These are phyloP conservation scores for Pyrochroa serraticornis DNA, from an alignment of 2,888 invertebrate genomes.

Conservation along the genomic window DNA sequence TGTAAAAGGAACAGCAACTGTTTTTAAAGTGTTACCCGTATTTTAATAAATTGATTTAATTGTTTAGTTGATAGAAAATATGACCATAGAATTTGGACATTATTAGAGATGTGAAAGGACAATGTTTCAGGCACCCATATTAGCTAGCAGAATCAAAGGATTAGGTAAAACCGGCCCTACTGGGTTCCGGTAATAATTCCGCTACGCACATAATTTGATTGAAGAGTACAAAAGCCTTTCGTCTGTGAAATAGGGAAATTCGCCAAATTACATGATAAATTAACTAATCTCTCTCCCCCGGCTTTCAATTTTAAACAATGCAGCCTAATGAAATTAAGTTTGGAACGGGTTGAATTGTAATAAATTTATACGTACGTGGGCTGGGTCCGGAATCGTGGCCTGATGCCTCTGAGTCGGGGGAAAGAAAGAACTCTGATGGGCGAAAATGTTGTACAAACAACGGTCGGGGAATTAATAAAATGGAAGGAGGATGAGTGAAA, in stretches of 20 bases:
- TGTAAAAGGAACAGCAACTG: no score
- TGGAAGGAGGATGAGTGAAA: constrained; percentile 35
- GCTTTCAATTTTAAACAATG: constrained; percentile 59
- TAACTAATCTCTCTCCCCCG: constrained; percentile 55
- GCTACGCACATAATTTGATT: constrained; percentile 48
- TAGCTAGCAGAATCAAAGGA: neutral
- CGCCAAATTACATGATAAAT: constrained; percentile 56
- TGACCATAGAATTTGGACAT: no score
- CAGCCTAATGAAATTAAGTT: constrained; percentile 59
- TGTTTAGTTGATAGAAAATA: no score
- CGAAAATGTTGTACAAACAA: constrained; percentile 46
- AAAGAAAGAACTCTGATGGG: constrained; percentile 42
- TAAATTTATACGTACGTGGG: constrained; percentile 55
- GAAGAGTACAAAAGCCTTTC: constrained; percentile 48
- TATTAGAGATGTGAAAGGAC: neutral
- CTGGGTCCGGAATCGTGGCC: constrained; percentile 43
- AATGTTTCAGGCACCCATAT: neutral
- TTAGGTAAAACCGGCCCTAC: neutral
- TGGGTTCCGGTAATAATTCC: constrained; percentile 45
- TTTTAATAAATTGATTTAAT: no score
- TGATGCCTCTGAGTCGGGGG: neutral
- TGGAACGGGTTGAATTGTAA: constrained; percentile 59
- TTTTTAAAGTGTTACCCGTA: no score
- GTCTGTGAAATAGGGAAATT: constrained; percentile 52
- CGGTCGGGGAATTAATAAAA: constrained; percentile 38